These are phyloP conservation scores for Pelusios castaneus DNA, from an alignment of 2,113 vertebrate species.

Conservation along the genomic window DNA sequence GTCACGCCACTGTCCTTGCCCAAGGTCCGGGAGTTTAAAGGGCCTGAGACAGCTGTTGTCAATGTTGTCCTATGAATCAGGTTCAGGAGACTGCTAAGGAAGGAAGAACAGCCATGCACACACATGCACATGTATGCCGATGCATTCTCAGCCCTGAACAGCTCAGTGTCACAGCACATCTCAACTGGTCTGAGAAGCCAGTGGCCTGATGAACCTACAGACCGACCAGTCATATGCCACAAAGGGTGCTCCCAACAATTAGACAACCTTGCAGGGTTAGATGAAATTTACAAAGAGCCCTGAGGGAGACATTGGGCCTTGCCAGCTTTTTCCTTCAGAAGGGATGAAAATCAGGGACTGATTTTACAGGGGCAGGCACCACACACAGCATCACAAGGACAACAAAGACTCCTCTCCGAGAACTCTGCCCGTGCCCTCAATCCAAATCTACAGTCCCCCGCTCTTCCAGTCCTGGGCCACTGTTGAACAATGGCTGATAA, in stretches of 20 bases:
- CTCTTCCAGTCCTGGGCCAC: not conserved
- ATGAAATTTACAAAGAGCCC: not conserved
- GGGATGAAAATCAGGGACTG: not conserved
- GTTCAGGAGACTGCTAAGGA: not conserved
- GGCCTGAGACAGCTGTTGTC: too few species aligned
- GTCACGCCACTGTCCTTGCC: too few species aligned
- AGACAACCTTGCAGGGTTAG: not conserved
- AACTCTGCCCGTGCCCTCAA: not conserved
- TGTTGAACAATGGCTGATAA: not conserved
- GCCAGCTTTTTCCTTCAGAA: not conserved
- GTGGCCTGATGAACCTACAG: not conserved
- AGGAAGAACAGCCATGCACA: not conserved
- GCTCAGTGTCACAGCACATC: not conserved
- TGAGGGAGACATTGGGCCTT: not conserved
- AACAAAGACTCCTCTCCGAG: not conserved
- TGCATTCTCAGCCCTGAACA: not conserved
- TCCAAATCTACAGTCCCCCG: not conserved
- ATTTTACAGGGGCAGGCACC: not conserved
- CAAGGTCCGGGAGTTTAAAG: too few species aligned
- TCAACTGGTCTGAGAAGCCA: not conserved
- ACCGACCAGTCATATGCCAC: not conserved
- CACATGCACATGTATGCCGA: not conserved
- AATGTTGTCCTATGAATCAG: not conserved
- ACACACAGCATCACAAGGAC: not conserved
- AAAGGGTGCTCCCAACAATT: fast-evolving